Percentiles rank a stretch among this genome's conserved stretches.
phyloP scores from a whole-genome alignment of 2,113 vertebrate genomes.

The Perca schrenkii region DNA sequence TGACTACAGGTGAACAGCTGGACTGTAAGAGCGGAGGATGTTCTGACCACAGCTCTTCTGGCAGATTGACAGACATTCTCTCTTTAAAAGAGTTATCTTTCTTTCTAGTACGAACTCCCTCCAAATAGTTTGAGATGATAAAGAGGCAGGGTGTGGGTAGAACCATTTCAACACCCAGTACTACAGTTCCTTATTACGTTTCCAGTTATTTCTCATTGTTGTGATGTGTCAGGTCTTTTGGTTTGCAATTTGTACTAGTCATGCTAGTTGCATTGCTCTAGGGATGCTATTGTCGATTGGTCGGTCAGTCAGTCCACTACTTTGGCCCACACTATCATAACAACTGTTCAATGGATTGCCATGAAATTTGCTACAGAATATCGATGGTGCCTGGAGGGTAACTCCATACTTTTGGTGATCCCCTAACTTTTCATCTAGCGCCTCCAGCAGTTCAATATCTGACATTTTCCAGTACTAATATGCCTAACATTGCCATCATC shows the following conservation, averaged over 20 bases:
- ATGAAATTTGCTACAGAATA: background rate
- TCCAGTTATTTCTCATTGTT: background rate
- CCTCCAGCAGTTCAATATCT: background rate
- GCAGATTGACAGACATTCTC: conserved; percentile 14
- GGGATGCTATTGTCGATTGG: background rate
- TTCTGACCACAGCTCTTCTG: background rate
- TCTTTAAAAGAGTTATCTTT: conserved; percentile 6
- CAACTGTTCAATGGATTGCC: too few relatives aligned
- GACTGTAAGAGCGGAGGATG: conserved; percentile 46
- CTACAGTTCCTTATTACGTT: too few relatives aligned
- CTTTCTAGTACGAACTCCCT: background rate
- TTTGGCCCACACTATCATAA: background rate
- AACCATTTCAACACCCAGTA: conserved; percentile 18
- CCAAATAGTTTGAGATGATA: conserved; percentile 20
- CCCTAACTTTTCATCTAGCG: background rate
- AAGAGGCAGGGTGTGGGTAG: conserved; percentile 17
- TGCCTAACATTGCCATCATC: too few relatives aligned
- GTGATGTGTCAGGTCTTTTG: background rate
- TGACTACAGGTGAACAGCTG: conserved; percentile 53
- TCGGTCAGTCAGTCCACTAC: too few relatives aligned
- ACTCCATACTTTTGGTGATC: background rate
- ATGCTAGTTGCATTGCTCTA: background rate
- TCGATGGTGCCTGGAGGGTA: background rate
- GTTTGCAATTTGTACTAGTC: background rate
- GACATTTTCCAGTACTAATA: background rate